These are phyloP conservation scores for Drosophila pallidifrons DNA, from an alignment of 1,140 invertebrate species.

Conservation along the genomic window DNA sequence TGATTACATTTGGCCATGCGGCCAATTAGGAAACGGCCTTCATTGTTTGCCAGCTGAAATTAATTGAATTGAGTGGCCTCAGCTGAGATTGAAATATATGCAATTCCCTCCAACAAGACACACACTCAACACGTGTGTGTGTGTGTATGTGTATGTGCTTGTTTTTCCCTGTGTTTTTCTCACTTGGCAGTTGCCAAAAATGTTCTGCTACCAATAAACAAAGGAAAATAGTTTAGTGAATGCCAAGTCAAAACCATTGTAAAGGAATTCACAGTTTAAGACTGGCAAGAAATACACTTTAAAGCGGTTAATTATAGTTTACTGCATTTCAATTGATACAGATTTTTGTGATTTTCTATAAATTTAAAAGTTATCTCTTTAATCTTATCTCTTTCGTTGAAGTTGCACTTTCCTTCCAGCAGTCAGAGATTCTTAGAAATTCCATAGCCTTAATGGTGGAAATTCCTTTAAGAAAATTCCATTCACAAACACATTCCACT, in stretches of 20 bases:
- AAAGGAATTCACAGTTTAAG: too few relatives aligned
- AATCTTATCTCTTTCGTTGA: too few relatives aligned
- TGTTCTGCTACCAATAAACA: slow-evolving; percentile 1
- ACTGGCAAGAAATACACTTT: too few relatives aligned
- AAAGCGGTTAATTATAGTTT: too few relatives aligned
- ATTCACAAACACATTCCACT: background rate
- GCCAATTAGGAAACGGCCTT: slow-evolving; percentile 69
- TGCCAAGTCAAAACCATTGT: background rate
- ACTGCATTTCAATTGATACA: too few relatives aligned
- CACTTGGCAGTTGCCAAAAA: background rate
- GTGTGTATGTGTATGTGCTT: background rate
- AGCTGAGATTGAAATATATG: slow-evolving; percentile 65
- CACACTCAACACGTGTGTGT: background rate
- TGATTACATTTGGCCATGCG: slow-evolving; percentile 71
- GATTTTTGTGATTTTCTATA: too few relatives aligned
- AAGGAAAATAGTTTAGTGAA: background rate
- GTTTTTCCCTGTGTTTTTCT: background rate
- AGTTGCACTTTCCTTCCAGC: too few relatives aligned
- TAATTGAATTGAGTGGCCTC: slow-evolving; percentile 79
- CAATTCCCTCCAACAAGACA: slow-evolving; percentile 8
- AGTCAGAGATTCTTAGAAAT: too few relatives aligned
- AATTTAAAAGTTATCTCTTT: background rate
- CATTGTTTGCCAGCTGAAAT: slow-evolving; percentile 73
- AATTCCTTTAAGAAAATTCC: background rate
- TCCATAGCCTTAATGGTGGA: background rate